These are phyloP conservation scores for Drosophila kohkoa DNA, from an alignment of 1,140 invertebrate species.

Conservation along the genomic window DNA sequence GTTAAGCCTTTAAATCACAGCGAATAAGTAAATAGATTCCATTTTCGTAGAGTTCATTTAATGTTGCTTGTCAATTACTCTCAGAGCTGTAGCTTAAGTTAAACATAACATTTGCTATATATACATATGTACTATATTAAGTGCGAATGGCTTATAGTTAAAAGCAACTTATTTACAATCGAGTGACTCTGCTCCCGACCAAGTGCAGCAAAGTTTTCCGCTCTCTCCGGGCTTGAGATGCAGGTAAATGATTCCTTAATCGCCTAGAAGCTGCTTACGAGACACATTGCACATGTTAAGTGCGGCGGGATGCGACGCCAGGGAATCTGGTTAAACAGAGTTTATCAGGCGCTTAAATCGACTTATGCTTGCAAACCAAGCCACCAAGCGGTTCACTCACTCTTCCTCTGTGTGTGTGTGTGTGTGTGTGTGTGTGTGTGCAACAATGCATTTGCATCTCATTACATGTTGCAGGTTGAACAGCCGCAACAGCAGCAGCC, in stretches of 20 bases:
- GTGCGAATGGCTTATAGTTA: neutral
- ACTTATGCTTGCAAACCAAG: slow-evolving; percentile 46
- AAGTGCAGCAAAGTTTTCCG: neutral
- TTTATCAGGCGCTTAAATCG: slow-evolving; percentile 51
- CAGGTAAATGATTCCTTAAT: slow-evolving; percentile 49
- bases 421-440: slow-evolving; percentile 19
- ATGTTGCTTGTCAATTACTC: neutral
- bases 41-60: neutral
- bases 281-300: slow-evolving; percentile 22
- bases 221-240: neutral
- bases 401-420: slow-evolving; percentile 2
- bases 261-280: slow-evolving; percentile 39
- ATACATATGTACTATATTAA: neutral
- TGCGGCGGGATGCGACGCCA: neutral
- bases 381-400: slow-evolving; percentile 30
- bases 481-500: slow-evolving; percentile 20
- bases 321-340: slow-evolving; percentile 26
- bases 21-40: no score
- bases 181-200: neutral
- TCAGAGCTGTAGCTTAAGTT: neutral
- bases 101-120: neutral
- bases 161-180: neutral
- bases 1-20: no score
- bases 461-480: slow-evolving; percentile 37
- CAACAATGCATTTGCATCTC: slow-evolving; percentile 50